A percentile compares a stretch with the other conserved stretches of the same genome.
phyloP scores from a whole-genome alignment of 2,797 vertebrate species.

The Synanceia verrucosa region DNA sequence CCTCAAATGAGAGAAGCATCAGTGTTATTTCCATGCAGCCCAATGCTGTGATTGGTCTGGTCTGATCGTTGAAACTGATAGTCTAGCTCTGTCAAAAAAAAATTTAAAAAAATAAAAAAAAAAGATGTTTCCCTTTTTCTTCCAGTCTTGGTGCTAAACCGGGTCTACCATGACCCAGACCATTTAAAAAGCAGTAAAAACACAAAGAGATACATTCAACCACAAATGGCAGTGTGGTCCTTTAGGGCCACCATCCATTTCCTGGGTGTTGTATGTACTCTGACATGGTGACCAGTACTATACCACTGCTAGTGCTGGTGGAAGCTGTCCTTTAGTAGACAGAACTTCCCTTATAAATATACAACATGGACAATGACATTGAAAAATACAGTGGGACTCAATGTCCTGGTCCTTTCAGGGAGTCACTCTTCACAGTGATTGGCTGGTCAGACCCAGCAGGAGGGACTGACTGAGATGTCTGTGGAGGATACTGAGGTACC shows the following conservation, averaged over 20 bases:
- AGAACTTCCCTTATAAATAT: background rate
- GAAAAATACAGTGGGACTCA: background rate
- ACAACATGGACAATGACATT: constrained; percentile 1
- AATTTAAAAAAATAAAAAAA: too few relatives aligned
- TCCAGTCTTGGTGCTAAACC: background rate
- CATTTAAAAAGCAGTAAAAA: too few relatives aligned
- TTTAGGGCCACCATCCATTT: background rate
- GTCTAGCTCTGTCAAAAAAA: too few relatives aligned
- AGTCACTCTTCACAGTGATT: constrained; percentile 19
- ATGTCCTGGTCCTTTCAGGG: constrained; percentile 12
- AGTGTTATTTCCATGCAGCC: too few relatives aligned
- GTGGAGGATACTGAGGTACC: background rate
- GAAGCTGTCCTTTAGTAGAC: background rate
- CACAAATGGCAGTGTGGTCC: background rate
- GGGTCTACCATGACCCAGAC: background rate
- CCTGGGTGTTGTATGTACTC: background rate
- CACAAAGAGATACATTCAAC: background rate
- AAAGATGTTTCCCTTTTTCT: too few relatives aligned
- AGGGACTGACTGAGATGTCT: constrained; percentile 28
- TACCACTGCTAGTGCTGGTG: background rate
- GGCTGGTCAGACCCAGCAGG: background rate
- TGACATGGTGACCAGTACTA: background rate
- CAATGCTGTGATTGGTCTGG: too few relatives aligned
- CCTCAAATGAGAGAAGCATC: too few relatives aligned
- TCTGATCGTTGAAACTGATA: too few relatives aligned